Conservation (phyloP, 2,113 vertebrate species). For the Datnioides undecimradiatus region DNA sequence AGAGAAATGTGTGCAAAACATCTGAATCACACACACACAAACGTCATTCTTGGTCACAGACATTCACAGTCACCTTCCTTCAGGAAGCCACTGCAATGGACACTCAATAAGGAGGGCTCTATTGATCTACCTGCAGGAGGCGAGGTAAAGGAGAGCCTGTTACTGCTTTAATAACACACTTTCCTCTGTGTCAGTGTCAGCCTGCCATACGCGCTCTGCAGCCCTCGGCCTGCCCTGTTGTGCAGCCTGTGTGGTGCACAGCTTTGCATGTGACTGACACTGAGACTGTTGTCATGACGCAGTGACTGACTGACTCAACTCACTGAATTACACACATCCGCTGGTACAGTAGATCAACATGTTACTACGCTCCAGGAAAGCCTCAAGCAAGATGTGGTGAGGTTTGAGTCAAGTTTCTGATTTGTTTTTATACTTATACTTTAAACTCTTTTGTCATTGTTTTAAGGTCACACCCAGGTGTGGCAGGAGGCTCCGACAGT, state of each 20-base stretch:
- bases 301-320: not conserved
- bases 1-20: constrained; percentile 34
- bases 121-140: constrained; percentile 61
- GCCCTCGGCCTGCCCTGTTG: constrained; percentile 3
- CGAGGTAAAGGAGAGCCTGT: constrained; percentile 48
- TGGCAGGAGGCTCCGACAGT: not conserved
- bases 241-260: not conserved
- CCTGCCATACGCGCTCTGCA: constrained; percentile 17
- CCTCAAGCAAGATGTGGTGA: not conserved
- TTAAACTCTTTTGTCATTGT: not conserved
- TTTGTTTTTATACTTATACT: too few species aligned
- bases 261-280: constrained; percentile 26
- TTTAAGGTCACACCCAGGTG: not conserved
- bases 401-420: too few species aligned
- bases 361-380: not conserved
- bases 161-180: constrained; percentile 55
- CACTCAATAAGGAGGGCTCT: constrained; percentile 49
- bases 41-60: not conserved
- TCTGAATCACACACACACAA: not conserved
- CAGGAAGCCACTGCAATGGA: constrained; percentile 39
- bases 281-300: constrained; percentile 4
- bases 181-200: constrained; percentile 41
- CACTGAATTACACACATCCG: not conserved
- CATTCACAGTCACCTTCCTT: constrained; percentile 14
- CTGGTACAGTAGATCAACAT: constrained; percentile 2